Conservation (phyloP, 1,140 invertebrate genomes). For the Neodiprion lecontei region DNA sequence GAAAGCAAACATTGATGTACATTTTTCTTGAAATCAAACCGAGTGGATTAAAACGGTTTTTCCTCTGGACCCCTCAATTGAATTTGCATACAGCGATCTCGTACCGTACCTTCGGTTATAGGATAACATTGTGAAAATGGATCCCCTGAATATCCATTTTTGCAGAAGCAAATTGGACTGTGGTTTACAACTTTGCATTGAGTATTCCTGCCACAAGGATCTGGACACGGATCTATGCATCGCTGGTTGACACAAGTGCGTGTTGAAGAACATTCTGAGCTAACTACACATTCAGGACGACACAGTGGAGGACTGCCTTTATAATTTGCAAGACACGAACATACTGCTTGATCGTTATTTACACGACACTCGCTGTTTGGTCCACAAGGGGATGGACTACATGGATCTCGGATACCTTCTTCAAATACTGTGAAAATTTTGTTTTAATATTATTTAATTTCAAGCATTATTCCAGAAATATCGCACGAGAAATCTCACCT, state of each 20-base stretch:
- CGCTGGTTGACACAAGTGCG: constrained; percentile 52
- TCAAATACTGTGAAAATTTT: constrained; percentile 36
- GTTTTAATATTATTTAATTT: constrained; percentile 12
- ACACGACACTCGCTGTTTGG: constrained; percentile 71
- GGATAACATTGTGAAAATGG: constrained; percentile 63
- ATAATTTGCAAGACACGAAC: constrained; percentile 68
- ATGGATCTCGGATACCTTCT: constrained; percentile 64
- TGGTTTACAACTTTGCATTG: constrained; percentile 66
- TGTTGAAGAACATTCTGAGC: constrained; percentile 17
- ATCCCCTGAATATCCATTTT: constrained; percentile 66
- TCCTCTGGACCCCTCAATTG: too few relatives aligned
- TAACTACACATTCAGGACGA: constrained; percentile 30
- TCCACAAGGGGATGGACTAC: constrained; percentile 78
- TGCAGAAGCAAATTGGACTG: constrained; percentile 67
- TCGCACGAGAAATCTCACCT: constrained; percentile 38
- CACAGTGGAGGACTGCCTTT: constrained; percentile 65
- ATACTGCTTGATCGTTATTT: constrained; percentile 69
- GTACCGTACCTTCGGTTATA: constrained; percentile 11
- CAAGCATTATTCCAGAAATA: constrained; percentile 17
- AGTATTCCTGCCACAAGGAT: constrained; percentile 60
- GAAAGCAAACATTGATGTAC: too few relatives aligned
- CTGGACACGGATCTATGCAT: constrained; percentile 50
- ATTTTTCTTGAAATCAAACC: too few relatives aligned
- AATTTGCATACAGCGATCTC: background rate
- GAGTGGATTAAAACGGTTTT: too few relatives aligned